These are phyloP conservation scores for Morone saxatilis DNA, from an alignment of 2,113 vertebrate species.

Conservation along the genomic window DNA sequence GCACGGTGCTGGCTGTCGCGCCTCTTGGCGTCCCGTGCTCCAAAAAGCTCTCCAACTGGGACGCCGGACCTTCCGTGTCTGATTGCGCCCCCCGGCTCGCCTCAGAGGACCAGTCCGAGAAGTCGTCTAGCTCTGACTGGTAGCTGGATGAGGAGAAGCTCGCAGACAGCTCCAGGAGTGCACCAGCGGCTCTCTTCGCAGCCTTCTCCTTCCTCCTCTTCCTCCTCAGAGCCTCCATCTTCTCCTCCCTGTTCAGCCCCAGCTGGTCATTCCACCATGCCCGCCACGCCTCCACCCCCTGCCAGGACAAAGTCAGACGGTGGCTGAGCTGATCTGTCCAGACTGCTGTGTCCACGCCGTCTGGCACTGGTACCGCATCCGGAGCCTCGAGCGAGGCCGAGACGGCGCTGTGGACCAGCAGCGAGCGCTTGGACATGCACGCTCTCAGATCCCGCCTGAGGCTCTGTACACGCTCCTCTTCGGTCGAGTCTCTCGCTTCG, in stretches of 20 bases:
- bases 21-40: not conserved
- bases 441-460: conserved; percentile 62
- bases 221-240: conserved; percentile 73
- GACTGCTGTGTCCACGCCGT: conserved; percentile 13
- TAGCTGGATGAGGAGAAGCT: conserved; percentile 89
- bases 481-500: rapidly evolving
- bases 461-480: not conserved
- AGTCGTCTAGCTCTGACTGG: conserved; percentile 68
- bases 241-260: conserved; percentile 49
- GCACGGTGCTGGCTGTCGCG: rapidly evolving
- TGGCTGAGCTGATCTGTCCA: conserved; percentile 82
- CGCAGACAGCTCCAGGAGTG: conserved; percentile 68
- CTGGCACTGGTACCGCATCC: conserved; percentile 13
- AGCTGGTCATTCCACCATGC: conserved; percentile 87
- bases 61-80: not conserved
- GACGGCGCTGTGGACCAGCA: conserved; percentile 66
- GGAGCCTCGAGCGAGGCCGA: not conserved
- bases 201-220: conserved; percentile 82
- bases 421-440: conserved; percentile 70
- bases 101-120: conserved; percentile 8
- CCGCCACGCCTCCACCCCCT: conserved; percentile 73
- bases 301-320: conserved; percentile 86
- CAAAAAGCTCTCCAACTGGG: not conserved
- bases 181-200: not conserved
- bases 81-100: conserved; percentile 60